These are phyloP conservation scores for Tetramorium bicarinatum DNA, from an alignment of 2,888 invertebrate species.

Conservation along the genomic window DNA sequence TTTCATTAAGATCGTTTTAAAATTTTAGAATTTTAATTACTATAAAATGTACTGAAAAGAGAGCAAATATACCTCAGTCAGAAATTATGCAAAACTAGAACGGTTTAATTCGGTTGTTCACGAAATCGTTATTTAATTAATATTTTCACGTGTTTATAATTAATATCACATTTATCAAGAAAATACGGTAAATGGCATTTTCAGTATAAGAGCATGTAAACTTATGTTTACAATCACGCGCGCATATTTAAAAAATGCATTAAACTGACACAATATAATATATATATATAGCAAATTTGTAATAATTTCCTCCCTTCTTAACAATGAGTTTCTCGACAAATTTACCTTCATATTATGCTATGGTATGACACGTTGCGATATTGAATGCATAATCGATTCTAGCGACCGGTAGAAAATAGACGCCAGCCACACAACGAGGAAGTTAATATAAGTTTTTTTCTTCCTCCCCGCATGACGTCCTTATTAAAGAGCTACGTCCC, in stretches of 20 bases:
- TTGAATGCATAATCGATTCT: constrained; percentile 52
- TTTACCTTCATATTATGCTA: not conserved
- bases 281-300: not conserved
- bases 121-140: constrained; percentile 27
- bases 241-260: not conserved
- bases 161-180: not conserved
- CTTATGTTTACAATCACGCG: not conserved
- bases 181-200: not conserved
- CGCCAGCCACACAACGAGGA: constrained; percentile 24
- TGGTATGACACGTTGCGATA: constrained; percentile 28
- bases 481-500: constrained; percentile 54
- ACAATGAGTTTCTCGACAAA: not conserved
- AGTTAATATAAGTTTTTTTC: constrained; percentile 48
- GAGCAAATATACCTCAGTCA: not conserved
- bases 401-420: constrained; percentile 44
- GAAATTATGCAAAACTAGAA: not conserved
- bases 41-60: too few relatives aligned
- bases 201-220: not conserved
- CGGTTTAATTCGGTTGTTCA: not conserved
- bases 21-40: not conserved
- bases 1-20: not conserved
- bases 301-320: not conserved
- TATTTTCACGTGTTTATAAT: not conserved
- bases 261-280: not conserved
- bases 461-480: constrained; percentile 10